Conservation (phyloP, 2,797 vertebrate species). For the Rhinella marina region DNA sequence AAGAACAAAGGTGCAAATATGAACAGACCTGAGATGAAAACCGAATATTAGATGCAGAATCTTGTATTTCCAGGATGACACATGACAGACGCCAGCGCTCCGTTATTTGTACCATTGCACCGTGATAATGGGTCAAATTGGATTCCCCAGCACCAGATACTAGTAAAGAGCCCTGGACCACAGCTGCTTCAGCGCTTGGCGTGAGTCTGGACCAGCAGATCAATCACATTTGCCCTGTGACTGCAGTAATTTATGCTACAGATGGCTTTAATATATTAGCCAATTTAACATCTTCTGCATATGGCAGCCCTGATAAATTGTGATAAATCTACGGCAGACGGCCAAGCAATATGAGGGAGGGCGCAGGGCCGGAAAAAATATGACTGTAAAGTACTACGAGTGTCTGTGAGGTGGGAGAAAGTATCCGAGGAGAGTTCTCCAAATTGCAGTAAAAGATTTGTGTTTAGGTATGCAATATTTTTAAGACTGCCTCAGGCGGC, state of each 20-base stretch:
- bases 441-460: no score
- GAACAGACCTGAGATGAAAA: not conserved
- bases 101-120: not conserved
- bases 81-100: not conserved
- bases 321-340: constrained; percentile 12
- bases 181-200: constrained; percentile 7
- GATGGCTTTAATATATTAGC: constrained; percentile 26
- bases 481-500: no score
- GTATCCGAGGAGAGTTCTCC: no score
- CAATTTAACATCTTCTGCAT: constrained; percentile 30
- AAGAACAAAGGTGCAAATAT: not conserved
- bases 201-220: constrained; percentile 13
- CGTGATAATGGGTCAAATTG: not conserved
- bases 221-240: constrained; percentile 26
- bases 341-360: not conserved
- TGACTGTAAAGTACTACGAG: not conserved
- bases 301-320: constrained; percentile 24
- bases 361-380: not conserved
- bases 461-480: no score
- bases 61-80: not conserved
- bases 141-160: not conserved
- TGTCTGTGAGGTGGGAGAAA: not conserved
- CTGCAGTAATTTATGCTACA: not conserved
- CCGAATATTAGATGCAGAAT: not conserved
- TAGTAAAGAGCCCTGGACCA: not conserved